Base-by-base conservation (phyloP, 2,888 invertebrate genomes). In the Drosophila anomalipes region DNA sequence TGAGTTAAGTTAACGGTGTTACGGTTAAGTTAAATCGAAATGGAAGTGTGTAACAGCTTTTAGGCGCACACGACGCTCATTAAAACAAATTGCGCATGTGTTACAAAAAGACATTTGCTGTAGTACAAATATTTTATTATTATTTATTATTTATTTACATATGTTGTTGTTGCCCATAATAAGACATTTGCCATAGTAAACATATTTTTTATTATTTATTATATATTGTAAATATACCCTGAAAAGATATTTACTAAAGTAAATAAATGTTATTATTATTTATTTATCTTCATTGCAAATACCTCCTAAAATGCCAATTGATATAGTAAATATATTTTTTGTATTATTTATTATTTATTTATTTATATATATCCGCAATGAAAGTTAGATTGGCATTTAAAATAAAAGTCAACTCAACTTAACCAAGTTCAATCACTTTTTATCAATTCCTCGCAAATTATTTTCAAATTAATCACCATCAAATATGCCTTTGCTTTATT, bases 31-130 rank as follows among this genome's bases (percentile, higher is more conserved):
- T 41, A 67, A 10, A 52, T 26, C 30, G 59, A 35, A 53, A 22
- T 62, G 35, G n/a, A 44, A 57, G 44, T 30, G 44, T 63, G 52
- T 33, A 26, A 72, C 70, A 62, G 66, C 56, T 69, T 56, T 53
- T 35, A 39, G 72, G 39, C 60, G 30, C 60, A 49, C 68, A 65
- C 66, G 53, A 54, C 56, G 67, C 53, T 67, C 83, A 85, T 81
- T 88, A 77, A 73, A 69, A 74, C 60, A 81, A 81, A 77, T 87
- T 72, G 69, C 72, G 77, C 79, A 79, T 73, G 63, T 80, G 80
- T 69, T 79, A 41, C 65, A 35, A 22, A 68, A 79, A 78, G 77
- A 69, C 57, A 79, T 79, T 79, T 49, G 59, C 53, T 63, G 14
- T 41, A 56, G 58, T 54, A 35, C 58, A 70, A 52, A 35, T 64